Evolutionary conservation across 2,888 invertebrate species (phyloP), one percentile per base, ranked within the genome.

Genomic region (Platynereis dumerilii): DNA sequence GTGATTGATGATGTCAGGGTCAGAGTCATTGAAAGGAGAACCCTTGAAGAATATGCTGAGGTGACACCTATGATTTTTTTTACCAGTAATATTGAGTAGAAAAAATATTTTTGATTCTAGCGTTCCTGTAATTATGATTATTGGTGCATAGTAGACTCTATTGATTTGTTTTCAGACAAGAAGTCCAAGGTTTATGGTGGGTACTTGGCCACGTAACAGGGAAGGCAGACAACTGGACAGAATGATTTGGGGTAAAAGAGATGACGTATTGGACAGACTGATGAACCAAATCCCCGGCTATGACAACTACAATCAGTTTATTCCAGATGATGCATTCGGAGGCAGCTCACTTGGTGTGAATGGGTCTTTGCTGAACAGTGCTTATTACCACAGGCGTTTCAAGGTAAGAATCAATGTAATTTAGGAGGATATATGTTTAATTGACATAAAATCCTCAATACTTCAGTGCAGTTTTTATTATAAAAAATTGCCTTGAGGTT

Each of bases 241-340:
- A 48, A 42, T 10, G 53, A 10, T 5, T 3, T n/a, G 10, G 24
- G 29, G 24, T 5, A 26, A 27, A 24, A 27, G 52, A 52, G 59
- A n/a, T 5, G 45, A 59, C 27, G 42, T 28, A n/a, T 3, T 60
- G 34, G 60, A 60, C 15, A 7, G 26, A 22, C 22, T 60, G 24
- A 60, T 60, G 60, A 52, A 26, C 5, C 48, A 60, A 52, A 52
- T 60, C 28, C 60, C 60, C 28, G 60, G 60, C 20, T 24, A 34
- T 12, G 58, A 48, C 48, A 48, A 48, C 48, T 48, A 48, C 22
- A 22, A 22, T n/a, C 20, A 7, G 22, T 20, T 20, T n/a, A 48
- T 48, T n/a, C 7, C n/a, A 5, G 48, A 48, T 22, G 22, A 48
- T n/a, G 48, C 7, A 5, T 48, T 48, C 22, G 48, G 48, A 5